phyloP scores from a whole-genome alignment of 2,797 vertebrate genomes.

The Miichthys miiuy region DNA sequence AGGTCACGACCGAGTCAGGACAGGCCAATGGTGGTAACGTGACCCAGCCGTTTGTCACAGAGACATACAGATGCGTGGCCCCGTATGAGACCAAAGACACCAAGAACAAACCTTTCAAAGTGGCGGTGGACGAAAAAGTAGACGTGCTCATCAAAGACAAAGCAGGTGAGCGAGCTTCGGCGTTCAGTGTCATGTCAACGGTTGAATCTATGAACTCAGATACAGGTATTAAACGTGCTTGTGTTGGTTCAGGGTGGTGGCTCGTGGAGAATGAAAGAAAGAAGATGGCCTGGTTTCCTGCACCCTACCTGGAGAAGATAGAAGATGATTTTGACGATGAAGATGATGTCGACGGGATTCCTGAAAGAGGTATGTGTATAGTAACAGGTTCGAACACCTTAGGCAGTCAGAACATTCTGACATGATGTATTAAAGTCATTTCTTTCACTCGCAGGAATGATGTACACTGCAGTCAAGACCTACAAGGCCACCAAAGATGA shows the following conservation, averaged over 20 bases:
- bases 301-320: conserved; percentile 88
- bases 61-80: conserved; percentile 88
- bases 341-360: conserved; percentile 34
- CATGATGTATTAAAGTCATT: not conserved
- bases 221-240: not conserved
- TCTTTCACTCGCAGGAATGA: conserved; percentile 71
- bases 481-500: conserved; percentile 86
- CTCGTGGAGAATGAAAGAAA: conserved; percentile 91
- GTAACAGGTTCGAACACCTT: not conserved
- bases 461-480: conserved; percentile 79
- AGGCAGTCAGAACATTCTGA: not conserved
- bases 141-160: conserved; percentile 92
- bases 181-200: not conserved
- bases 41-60: conserved; percentile 84
- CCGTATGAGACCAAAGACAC: conserved; percentile 90
- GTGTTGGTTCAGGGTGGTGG: conserved; percentile 91
- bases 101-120: conserved; percentile 87
- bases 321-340: conserved; percentile 49
- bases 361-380: conserved; percentile 52
- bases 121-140: conserved; percentile 81
- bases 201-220: not conserved
- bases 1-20: conserved; percentile 13
- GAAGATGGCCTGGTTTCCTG: conserved; percentile 93
- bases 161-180: conserved; percentile 83
- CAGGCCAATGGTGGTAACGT: conserved; percentile 54